phyloP scores from a whole-genome alignment of 2,888 invertebrate species.

The Branchellion lobata region DNA sequence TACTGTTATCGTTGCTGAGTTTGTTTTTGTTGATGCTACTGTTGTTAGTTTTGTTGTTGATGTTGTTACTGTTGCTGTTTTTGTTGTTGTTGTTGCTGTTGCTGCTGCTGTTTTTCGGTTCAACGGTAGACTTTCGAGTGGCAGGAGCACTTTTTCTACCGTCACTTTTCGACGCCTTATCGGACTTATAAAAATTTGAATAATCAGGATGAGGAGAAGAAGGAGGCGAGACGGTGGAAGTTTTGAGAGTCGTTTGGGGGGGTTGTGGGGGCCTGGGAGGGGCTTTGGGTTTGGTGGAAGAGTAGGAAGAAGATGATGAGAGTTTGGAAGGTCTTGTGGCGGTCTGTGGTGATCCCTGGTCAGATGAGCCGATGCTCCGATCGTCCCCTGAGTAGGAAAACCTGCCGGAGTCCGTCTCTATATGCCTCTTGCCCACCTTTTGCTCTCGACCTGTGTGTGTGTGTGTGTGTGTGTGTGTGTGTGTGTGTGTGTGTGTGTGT shows the following conservation, averaged over 20 bases:
- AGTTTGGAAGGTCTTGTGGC: background rate
- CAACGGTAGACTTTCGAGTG: background rate
- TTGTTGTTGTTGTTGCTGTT: background rate
- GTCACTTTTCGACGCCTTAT: too few relatives aligned
- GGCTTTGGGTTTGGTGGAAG: too few relatives aligned
- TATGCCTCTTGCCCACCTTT: background rate
- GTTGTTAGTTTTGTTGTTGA: background rate
- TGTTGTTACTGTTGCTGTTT: background rate
- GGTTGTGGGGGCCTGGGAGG: constrained; percentile 5
- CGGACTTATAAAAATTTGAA: background rate
- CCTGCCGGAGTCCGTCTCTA: constrained; percentile 40
- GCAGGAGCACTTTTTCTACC: too few relatives aligned
- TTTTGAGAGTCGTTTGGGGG: background rate
- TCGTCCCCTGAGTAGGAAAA: constrained; percentile 40
- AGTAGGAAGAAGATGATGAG: too few relatives aligned
- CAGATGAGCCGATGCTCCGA: constrained; percentile 23
- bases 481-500: too few relatives aligned
- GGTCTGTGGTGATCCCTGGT: constrained; percentile 18
- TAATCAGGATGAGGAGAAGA: background rate
- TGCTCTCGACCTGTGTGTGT: too few relatives aligned
- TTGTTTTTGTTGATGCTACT: background rate
- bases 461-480: too few relatives aligned
- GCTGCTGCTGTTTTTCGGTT: too few relatives aligned
- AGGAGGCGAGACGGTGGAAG: too few relatives aligned
- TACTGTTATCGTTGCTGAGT: background rate